Evolutionary conservation across 2,113 vertebrate species (phyloP).

Genomic region (Grallaria varia): DNA sequence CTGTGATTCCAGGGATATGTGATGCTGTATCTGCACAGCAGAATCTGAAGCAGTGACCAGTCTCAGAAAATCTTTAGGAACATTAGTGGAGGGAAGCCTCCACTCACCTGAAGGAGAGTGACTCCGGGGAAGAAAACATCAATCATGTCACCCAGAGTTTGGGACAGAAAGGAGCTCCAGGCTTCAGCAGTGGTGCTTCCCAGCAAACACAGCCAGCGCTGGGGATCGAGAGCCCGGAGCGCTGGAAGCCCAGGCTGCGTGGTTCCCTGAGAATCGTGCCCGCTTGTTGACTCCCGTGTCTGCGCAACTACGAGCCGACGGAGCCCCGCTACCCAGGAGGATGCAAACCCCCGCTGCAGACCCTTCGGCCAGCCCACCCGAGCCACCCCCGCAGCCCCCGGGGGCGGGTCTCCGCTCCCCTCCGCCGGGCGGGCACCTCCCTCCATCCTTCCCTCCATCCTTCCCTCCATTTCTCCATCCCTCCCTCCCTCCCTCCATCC

Average conservation of each 20-base stretch:
- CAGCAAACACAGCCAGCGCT: accelerated
- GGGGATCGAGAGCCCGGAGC: neutral
- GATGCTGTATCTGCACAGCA: neutral
- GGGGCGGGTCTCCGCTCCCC: too few relatives aligned
- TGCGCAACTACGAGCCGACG: accelerated
- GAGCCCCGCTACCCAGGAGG: accelerated
- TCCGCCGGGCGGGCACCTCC: neutral
- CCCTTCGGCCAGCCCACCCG: neutral
- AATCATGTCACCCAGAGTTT: neutral
- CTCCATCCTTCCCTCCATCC: too few relatives aligned
- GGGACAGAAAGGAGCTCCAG: neutral
- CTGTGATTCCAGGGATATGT: neutral
- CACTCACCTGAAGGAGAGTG: neutral
- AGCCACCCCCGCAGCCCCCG: too few relatives aligned
- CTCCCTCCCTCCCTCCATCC: too few relatives aligned
- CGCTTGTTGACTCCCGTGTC: accelerated
- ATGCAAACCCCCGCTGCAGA: accelerated
- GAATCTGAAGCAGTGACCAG: neutral
- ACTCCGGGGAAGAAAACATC: neutral
- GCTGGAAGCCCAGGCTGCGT: neutral
- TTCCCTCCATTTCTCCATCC: too few relatives aligned
- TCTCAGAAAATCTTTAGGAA: neutral
- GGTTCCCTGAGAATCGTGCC: neutral
- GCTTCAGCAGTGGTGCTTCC: neutral
- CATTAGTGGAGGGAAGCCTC: neutral